Evolutionary conservation across 2,888 invertebrate species (phyloP).

Genomic region (Synanthedon myopaeformis): DNA sequence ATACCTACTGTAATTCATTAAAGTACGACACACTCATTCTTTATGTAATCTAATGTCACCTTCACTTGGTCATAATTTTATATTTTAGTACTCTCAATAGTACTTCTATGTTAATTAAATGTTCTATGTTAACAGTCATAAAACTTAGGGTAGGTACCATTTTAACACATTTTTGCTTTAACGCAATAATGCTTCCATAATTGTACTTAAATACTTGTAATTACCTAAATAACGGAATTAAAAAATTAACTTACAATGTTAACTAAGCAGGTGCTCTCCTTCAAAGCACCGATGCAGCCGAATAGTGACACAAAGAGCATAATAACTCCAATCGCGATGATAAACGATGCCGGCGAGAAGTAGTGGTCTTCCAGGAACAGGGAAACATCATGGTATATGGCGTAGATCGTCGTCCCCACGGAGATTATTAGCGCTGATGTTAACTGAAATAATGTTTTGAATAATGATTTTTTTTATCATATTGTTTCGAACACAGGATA

Average conservation of each 20-base stretch:
- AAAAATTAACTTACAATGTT: constrained; percentile 74
- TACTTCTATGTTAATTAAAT: no score
- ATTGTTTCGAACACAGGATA: no score
- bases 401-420: constrained; percentile 78
- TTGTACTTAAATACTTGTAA: no score
- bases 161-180: background rate
- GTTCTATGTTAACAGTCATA: no score
- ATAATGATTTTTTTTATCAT: no score
- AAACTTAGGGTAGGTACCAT: background rate
- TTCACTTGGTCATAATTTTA: no score
- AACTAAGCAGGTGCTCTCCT: constrained; percentile 87
- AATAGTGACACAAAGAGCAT: constrained; percentile 89
- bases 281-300: constrained; percentile 91
- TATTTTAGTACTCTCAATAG: no score
- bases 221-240: no score
- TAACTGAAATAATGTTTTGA: constrained; percentile 56
- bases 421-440: constrained; percentile 79
- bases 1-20: no score
- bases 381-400: constrained; percentile 79
- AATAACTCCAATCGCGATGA: constrained; percentile 85
- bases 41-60: no score
- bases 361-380: constrained; percentile 83
- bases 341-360: constrained; percentile 83
- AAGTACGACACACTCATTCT: no score
- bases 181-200: background rate